Conservation (phyloP, 2,888 invertebrate species). For the Euproctis similis region DNA sequence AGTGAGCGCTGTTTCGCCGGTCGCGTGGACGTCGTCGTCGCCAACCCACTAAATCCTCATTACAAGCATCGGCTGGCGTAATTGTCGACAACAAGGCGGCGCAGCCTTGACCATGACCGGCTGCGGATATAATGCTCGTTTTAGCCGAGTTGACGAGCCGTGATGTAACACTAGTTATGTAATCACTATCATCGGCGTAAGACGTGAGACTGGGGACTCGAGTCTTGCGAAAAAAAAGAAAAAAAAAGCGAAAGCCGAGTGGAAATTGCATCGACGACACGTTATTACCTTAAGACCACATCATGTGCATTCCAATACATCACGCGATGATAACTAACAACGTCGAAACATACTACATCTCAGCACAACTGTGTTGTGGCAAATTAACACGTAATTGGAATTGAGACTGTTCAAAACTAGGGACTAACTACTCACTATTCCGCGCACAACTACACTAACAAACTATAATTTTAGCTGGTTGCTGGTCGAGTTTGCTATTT, state of each 20-base stretch:
- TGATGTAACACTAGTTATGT: slow-evolving; percentile 66
- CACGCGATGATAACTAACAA: no score
- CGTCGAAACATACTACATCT: no score
- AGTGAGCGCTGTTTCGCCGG: slow-evolving; percentile 49
- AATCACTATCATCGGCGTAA: slow-evolving; percentile 50
- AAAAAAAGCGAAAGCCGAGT: slow-evolving; percentile 68
- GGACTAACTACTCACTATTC: no score
- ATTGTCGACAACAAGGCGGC: slow-evolving; percentile 60
- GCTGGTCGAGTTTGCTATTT: no score
- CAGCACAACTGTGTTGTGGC: no score
- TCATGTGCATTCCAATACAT: slow-evolving; percentile 16
- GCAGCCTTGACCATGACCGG: slow-evolving; percentile 75
- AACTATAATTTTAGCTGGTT: no score
- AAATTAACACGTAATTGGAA: no score
- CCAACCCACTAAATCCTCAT: slow-evolving; percentile 73
- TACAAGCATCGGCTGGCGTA: slow-evolving; percentile 54
- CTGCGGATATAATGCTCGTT: slow-evolving; percentile 63
- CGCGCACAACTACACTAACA: no score
- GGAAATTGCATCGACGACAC: slow-evolving; percentile 49
- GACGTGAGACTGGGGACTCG: slow-evolving; percentile 35
- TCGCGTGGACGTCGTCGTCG: slow-evolving; percentile 67
- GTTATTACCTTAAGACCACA: slow-evolving; percentile 18
- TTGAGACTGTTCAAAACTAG: no score
- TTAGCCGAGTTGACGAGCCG: slow-evolving; percentile 65
- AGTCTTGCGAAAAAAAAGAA: no score